Conservation (phyloP, 2,797 vertebrate genomes). For the Halcyon smyrnensis region DNA sequence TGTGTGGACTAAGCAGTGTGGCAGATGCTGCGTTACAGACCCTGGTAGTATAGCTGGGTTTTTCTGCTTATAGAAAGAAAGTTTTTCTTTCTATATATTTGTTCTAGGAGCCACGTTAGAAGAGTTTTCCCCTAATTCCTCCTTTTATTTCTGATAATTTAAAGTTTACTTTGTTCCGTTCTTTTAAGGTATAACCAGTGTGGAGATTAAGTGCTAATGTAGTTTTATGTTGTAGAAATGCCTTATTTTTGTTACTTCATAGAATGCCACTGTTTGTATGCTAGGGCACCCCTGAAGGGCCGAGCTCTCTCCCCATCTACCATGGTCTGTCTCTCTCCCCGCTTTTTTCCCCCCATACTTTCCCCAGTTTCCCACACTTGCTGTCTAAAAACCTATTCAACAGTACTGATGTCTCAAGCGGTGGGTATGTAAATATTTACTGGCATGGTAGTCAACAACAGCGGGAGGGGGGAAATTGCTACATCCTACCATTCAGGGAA, state of each 20-base stretch:
- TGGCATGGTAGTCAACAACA: constrained; percentile 46
- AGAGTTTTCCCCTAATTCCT: neutral
- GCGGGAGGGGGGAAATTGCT: constrained; percentile 58
- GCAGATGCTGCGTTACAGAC: neutral
- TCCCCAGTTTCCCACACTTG: neutral
- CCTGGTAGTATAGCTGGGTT: neutral
- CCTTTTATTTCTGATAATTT: neutral
- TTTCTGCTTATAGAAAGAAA: neutral
- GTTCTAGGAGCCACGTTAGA: neutral
- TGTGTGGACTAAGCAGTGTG: neutral
- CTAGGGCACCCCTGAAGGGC: neutral
- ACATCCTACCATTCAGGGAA: constrained; percentile 57
- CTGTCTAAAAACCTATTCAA: neutral
- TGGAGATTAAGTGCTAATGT: neutral
- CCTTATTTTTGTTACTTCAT: neutral
- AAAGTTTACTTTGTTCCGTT: neutral
- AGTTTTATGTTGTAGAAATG: neutral
- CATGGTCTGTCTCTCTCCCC: neutral
- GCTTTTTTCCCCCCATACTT: neutral
- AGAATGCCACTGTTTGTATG: neutral
- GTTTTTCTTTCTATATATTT: neutral
- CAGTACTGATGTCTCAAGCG: constrained; percentile 10
- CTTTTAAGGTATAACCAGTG: neutral
- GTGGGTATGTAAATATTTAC: constrained; percentile 80
- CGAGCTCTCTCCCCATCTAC: neutral